These are phyloP conservation scores for Rhyacichthys aspro DNA, from an alignment of 2,797 vertebrate species.

Conservation along the genomic window DNA sequence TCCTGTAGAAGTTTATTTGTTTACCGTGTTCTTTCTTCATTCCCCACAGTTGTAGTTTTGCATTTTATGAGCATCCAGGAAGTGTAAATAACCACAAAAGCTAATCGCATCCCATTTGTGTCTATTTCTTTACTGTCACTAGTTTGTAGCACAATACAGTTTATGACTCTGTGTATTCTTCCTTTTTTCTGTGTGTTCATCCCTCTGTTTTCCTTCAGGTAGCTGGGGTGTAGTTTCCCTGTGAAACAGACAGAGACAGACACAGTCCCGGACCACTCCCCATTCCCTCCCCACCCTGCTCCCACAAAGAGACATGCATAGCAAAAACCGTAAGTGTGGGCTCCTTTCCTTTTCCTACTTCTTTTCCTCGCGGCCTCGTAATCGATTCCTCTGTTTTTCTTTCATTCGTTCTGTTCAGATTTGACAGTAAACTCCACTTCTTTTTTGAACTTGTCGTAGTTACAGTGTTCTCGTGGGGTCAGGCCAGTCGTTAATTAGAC, in stretches of 20 bases:
- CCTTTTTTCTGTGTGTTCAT: constrained; percentile 30
- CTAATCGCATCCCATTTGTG: background rate
- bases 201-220: constrained; percentile 74
- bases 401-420: constrained; percentile 37
- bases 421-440: constrained; percentile 43
- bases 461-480: constrained; percentile 42
- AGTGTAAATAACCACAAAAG: constrained; percentile 7
- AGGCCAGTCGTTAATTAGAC: constrained; percentile 44
- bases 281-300: constrained; percentile 54
- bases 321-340: constrained; percentile 82
- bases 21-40: background rate
- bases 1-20: background rate
- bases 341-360: constrained; percentile 46
- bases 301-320: constrained; percentile 82
- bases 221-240: constrained; percentile 78
- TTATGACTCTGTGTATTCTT: constrained; percentile 14
- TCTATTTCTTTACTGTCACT: constrained; percentile 2
- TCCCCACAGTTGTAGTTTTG: constrained; percentile 8
- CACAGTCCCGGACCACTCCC: constrained; percentile 69
- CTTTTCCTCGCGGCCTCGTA: constrained; percentile 22
- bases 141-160: background rate
- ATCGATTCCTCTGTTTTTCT: constrained; percentile 31
- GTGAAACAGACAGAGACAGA: constrained; percentile 75
- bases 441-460: constrained; percentile 19
- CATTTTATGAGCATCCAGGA: constrained; percentile 22